Percentiles rank a stretch among this genome's conserved stretches.
These are phyloP conservation scores for Erebia ligea DNA, from an alignment of 2,888 invertebrate genomes.

Conservation along the genomic window DNA sequence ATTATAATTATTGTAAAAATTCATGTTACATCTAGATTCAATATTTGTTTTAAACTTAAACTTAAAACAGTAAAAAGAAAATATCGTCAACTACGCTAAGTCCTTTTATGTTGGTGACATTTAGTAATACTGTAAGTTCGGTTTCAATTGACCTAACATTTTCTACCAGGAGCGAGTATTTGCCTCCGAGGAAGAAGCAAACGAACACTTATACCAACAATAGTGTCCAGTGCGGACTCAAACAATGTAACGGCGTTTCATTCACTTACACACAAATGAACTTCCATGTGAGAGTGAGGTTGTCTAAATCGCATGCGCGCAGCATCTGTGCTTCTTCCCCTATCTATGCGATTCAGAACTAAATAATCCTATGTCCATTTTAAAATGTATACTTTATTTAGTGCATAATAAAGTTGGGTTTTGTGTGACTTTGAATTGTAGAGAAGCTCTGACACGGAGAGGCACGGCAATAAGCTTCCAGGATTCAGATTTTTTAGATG, in stretches of 20 bases:
- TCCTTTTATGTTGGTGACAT: slow-evolving; percentile 21
- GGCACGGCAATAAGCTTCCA: slow-evolving; percentile 74
- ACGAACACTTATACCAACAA: slow-evolving; percentile 66
- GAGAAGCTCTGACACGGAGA: slow-evolving; percentile 61
- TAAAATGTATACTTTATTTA: slow-evolving; percentile 38
- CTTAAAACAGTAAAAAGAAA: not conserved
- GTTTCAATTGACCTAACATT: slow-evolving; percentile 37
- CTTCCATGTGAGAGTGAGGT: slow-evolving; percentile 48
- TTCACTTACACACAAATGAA: slow-evolving; percentile 51
- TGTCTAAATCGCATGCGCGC: slow-evolving; percentile 74
- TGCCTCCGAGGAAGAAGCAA: slow-evolving; percentile 43
- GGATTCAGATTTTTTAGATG: slow-evolving; percentile 80
- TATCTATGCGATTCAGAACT: slow-evolving; percentile 50
- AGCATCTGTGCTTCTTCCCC: slow-evolving; percentile 78
- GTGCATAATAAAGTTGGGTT: slow-evolving; percentile 38
- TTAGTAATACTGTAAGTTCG: slow-evolving; percentile 26
- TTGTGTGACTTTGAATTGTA: slow-evolving; percentile 32
- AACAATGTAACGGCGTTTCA: slow-evolving; percentile 62
- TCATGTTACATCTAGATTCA: too few species aligned
- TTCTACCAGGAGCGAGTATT: slow-evolving; percentile 42
- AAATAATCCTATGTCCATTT: slow-evolving; percentile 44
- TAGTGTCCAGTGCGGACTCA: slow-evolving; percentile 65
- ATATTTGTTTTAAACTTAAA: not conserved
- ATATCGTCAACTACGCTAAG: not conserved
- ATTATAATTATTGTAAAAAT: too few species aligned